These are phyloP conservation scores for Tapera naevia DNA, from an alignment of 2,797 vertebrate species.

Conservation along the genomic window DNA sequence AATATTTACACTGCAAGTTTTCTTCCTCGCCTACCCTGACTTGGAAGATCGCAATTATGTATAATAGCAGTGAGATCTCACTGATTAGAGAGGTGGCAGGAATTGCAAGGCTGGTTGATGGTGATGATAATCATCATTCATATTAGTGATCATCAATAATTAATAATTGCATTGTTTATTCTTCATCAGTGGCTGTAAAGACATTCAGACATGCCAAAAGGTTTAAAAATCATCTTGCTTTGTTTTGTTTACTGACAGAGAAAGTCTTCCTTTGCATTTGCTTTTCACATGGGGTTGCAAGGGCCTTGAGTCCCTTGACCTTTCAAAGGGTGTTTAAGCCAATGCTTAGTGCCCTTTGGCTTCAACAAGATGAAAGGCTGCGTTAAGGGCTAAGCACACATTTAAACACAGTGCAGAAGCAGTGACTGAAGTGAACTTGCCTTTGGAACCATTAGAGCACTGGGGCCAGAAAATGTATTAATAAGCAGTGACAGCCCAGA, in stretches of 20 bases:
- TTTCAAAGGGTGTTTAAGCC: background rate
- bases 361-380: background rate
- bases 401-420: background rate
- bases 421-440: background rate
- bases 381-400: background rate
- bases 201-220: conserved; percentile 45
- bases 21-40: conserved; percentile 40
- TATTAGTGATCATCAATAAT: conserved; percentile 64
- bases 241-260: conserved; percentile 61
- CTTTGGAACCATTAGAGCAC: background rate
- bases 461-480: background rate
- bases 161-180: conserved; percentile 66
- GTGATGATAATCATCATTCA: conserved; percentile 57
- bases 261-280: background rate
- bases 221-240: conserved; percentile 52
- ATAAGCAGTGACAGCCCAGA: background rate
- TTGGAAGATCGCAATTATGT: conserved; percentile 69
- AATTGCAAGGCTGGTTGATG: conserved; percentile 24
- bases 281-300: background rate
- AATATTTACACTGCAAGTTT: conserved; percentile 69
- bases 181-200: conserved; percentile 37
- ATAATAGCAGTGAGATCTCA: conserved; percentile 37
- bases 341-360: background rate
- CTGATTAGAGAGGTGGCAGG: conserved; percentile 64
- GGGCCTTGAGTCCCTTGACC: background rate